Base-by-base conservation (phyloP, 2,797 vertebrate genomes). In the Ibycter americanus region DNA sequence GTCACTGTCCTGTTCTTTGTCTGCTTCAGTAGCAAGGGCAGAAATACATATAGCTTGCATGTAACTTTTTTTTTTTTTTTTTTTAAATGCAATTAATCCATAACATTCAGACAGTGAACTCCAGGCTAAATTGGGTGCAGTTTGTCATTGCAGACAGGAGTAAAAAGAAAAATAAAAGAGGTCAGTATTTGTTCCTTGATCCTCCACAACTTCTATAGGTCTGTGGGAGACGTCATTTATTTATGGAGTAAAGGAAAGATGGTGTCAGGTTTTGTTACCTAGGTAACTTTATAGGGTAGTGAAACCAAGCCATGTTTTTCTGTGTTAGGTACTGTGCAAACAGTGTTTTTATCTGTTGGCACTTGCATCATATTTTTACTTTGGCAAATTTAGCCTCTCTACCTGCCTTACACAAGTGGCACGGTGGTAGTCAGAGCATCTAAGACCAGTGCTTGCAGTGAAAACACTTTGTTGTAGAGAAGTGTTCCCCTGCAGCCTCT, bases 401-500 rank as follows among this genome's bases (percentile, higher is more conserved):
- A 5, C 42, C 20, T 23, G 26, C 76, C 54, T 61, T 47, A 55
- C 61, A 20, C 38, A 42, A 55, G 70, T 15, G 34, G 21, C n/a
- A 7, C 44, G 15, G 47, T 1, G 4, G 32, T 38, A 42, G 27
- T 34, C 5, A 2, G 59, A 59, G 65, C 55, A 67, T 34, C 38
- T 56, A 25, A 58, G 73, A 54, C 4, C 3, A 46, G 34, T 32
- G 40, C 29, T 61, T 63, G 34, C 61, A 74, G 54, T 26, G 36
- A 51, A 55, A 26, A 27, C 12, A 46, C 61, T 68, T 85, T 19
- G 14, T 44, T 65, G 36, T 32, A 66, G 62, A 63, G 23, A 84
- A 27, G 34, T 21, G 3, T 21, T 79, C 70, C 56, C 31, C 26
- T 3, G 1, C 61, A 66, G 63, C 51, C 17, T 70, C 0, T 0